Conservation (phyloP, 2,797 vertebrate genomes). For the Glossophaga mutica region DNA sequence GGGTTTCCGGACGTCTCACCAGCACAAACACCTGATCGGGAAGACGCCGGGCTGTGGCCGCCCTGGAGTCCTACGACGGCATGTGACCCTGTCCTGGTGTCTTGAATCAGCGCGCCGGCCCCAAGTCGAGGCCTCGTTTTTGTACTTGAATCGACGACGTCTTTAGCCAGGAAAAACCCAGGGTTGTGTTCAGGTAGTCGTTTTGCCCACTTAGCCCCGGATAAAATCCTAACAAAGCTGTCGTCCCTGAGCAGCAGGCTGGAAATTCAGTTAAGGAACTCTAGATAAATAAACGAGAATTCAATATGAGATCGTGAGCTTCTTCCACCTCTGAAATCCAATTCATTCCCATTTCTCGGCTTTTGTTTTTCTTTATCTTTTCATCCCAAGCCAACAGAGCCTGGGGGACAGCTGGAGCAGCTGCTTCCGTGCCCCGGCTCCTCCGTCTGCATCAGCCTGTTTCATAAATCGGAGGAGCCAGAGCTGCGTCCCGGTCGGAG, state of each 20-base stretch:
- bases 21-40: background rate
- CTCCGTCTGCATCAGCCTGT: background rate
- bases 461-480: background rate
- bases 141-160: background rate
- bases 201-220: background rate
- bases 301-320: background rate
- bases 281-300: background rate
- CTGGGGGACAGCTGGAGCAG: background rate
- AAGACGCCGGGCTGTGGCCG: rapidly evolving
- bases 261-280: conserved; percentile 20
- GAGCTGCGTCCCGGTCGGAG: background rate
- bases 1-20: background rate
- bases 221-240: background rate
- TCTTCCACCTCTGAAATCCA: background rate
- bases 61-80: too few species aligned
- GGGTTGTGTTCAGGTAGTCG: background rate
- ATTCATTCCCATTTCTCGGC: background rate
- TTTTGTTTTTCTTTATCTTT: background rate
- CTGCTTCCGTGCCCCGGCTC: rapidly evolving
- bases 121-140: background rate
- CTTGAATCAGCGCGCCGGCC: background rate
- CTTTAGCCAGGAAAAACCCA: background rate
- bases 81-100: background rate
- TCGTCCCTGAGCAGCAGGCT: background rate
- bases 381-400: background rate